These are phyloP conservation scores for Hydraecia micacea DNA, from an alignment of 2,888 invertebrate species.

Conservation along the genomic window DNA sequence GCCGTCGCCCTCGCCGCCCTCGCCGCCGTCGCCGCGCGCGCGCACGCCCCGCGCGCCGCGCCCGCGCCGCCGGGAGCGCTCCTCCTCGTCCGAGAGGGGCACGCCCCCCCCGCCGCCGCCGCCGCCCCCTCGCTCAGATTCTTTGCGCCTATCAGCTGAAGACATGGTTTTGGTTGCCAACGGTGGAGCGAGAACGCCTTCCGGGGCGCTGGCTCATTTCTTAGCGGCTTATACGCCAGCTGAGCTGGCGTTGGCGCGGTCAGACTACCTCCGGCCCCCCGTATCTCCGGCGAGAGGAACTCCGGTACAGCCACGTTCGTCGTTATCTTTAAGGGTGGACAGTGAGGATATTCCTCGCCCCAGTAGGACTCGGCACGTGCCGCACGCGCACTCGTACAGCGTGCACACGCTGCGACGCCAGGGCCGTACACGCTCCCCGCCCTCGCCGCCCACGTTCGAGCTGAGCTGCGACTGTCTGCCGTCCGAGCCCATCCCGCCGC, in stretches of 20 bases:
- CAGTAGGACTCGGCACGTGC: constrained; percentile 62
- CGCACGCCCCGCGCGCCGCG: constrained; percentile 62
- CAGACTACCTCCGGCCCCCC: constrained; percentile 81
- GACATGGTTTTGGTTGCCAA: constrained; percentile 87
- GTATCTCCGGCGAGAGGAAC: constrained; percentile 66
- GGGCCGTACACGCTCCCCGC: constrained; percentile 68
- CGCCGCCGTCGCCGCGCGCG: constrained; percentile 62
- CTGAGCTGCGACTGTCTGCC: constrained; percentile 79
- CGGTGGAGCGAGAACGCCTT: constrained; percentile 82
- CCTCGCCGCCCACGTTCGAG: constrained; percentile 61
- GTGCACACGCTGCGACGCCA: constrained; percentile 77
- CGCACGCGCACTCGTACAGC: constrained; percentile 75
- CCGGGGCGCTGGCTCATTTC: constrained; percentile 85
- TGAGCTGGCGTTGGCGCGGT: constrained; percentile 75
- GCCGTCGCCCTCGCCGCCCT: constrained; percentile 71
- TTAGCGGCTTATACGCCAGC: constrained; percentile 79
- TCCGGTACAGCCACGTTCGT: constrained; percentile 76
- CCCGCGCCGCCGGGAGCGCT: constrained; percentile 59
- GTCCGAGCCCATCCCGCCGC: constrained; percentile 84
- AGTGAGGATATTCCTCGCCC: constrained; percentile 69
- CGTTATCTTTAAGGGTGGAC: constrained; percentile 80
- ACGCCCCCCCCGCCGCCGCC: constrained; percentile 72
- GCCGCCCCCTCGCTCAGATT: constrained; percentile 81
- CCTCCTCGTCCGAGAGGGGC: constrained; percentile 55
- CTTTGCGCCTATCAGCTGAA: constrained; percentile 84